Conservation (phyloP, 2,888 invertebrate species). For the Acrobasis suavella region DNA sequence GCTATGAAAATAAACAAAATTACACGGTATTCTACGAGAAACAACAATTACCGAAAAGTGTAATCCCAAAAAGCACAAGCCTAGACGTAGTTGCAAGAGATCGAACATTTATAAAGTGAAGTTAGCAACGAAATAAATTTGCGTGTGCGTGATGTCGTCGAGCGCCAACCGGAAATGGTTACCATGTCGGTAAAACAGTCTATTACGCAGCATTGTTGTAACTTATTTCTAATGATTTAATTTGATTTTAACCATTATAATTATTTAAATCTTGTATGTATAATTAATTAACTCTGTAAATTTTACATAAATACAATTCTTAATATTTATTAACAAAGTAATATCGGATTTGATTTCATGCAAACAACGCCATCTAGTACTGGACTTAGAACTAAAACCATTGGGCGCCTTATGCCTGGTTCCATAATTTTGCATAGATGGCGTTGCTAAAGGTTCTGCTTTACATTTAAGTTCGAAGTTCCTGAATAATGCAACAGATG, state of each 20-base stretch:
- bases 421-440: neutral
- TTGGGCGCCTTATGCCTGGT: neutral
- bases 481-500: too few species aligned
- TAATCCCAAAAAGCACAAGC: slow-evolving; percentile 75
- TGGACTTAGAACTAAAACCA: neutral
- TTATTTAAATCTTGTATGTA: neutral
- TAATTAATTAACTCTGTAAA: neutral
- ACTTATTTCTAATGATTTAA: neutral
- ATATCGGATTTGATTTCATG: neutral
- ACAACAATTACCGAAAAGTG: slow-evolving; percentile 78
- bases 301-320: neutral
- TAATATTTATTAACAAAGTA: neutral
- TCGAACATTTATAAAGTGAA: slow-evolving; percentile 79
- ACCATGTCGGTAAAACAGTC: slow-evolving; percentile 62
- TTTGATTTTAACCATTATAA: neutral
- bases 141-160: slow-evolving; percentile 70
- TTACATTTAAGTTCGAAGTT: neutral
- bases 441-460: neutral
- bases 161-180: slow-evolving; percentile 73
- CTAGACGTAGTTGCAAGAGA: slow-evolving; percentile 77
- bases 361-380: slow-evolving; percentile 3
- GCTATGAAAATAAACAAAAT: slow-evolving; percentile 39
- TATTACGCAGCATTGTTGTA: slow-evolving; percentile 59
- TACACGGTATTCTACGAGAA: slow-evolving; percentile 49
- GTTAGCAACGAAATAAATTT: slow-evolving; percentile 64